A percentile compares a stretch with the other conserved stretches of the same genome.
These are phyloP conservation scores for Portevinia maculata DNA, from an alignment of 2,888 invertebrate species.

Conservation along the genomic window DNA sequence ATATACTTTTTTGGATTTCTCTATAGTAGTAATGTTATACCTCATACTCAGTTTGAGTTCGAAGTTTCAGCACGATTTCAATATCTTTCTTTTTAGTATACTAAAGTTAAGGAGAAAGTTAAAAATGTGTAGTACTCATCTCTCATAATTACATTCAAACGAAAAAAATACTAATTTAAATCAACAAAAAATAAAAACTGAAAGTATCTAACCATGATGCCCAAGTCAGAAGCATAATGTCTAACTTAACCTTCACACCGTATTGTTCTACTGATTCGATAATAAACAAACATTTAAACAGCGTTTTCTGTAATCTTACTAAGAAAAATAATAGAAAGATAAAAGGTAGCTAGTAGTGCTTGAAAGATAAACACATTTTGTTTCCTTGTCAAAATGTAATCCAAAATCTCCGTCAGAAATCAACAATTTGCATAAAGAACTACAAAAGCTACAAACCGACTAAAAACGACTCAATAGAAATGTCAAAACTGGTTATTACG, in stretches of 20 bases:
- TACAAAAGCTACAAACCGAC: background rate
- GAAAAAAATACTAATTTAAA: background rate
- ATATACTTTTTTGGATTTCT: no score
- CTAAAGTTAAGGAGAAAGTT: no score
- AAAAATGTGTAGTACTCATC: no score
- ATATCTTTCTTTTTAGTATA: no score
- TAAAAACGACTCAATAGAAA: background rate
- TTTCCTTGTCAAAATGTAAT: slow-evolving; percentile 14
- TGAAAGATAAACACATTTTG: background rate
- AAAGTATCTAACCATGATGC: slow-evolving; percentile 5
- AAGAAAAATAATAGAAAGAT: slow-evolving; percentile 8
- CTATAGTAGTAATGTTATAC: no score
- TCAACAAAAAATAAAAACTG: slow-evolving; percentile 6
- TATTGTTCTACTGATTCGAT: slow-evolving; percentile 19
- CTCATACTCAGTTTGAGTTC: no score
- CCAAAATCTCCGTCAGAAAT: slow-evolving; percentile 22
- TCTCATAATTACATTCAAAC: background rate
- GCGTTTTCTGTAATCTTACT: slow-evolving; percentile 1
- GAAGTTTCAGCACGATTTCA: no score
- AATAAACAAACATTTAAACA: slow-evolving; percentile 14
- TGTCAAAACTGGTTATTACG: slow-evolving; percentile 36
- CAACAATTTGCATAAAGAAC: slow-evolving; percentile 24
- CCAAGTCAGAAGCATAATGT: background rate
- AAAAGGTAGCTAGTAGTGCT: background rate
- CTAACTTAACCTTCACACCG: slow-evolving; percentile 3